Evolutionary conservation across 1,140 invertebrate genomes (phyloP).

Genomic region (Drosophila takahashii): DNA sequence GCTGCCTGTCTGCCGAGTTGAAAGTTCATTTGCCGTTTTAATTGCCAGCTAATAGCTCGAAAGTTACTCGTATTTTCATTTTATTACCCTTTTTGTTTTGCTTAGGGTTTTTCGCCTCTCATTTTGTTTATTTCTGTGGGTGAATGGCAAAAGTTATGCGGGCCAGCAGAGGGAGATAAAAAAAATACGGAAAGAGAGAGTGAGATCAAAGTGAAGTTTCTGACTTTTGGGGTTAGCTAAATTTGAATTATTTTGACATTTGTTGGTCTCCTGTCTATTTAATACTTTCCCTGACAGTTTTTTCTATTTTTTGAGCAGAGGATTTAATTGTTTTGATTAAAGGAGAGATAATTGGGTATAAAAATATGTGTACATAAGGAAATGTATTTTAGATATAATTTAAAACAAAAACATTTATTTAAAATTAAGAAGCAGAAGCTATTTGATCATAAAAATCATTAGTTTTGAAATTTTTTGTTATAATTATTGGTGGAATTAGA

Average conservation of each 20-base stretch:
- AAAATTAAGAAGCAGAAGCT: too few relatives aligned
- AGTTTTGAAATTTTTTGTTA: too few relatives aligned
- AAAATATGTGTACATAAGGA: background rate
- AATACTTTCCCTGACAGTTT: background rate
- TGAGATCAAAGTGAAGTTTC: slow-evolving; percentile 7
- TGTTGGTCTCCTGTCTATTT: background rate
- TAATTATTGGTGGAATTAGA: too few relatives aligned
- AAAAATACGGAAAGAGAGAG: slow-evolving; percentile 20
- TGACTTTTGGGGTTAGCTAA: slow-evolving; percentile 3
- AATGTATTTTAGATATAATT: too few relatives aligned
- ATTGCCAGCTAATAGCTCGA: slow-evolving; percentile 76
- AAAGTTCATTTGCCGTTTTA: slow-evolving; percentile 82
- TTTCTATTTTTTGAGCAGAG: background rate
- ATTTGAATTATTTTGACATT: slow-evolving; percentile 21
- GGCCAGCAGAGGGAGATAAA: slow-evolving; percentile 8
- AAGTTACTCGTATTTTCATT: slow-evolving; percentile 69
- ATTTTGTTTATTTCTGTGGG: slow-evolving; percentile 16
- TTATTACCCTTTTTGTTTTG: slow-evolving; percentile 37
- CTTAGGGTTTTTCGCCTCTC: slow-evolving; percentile 14
- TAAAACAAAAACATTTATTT: too few relatives aligned
- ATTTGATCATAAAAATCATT: too few relatives aligned
- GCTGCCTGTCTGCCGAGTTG: slow-evolving; percentile 42
- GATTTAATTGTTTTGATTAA: background rate
- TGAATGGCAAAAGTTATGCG: slow-evolving; percentile 52
- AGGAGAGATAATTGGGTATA: background rate